Conservation (phyloP, 1,140 invertebrate species). For the Euschistus heros region DNA sequence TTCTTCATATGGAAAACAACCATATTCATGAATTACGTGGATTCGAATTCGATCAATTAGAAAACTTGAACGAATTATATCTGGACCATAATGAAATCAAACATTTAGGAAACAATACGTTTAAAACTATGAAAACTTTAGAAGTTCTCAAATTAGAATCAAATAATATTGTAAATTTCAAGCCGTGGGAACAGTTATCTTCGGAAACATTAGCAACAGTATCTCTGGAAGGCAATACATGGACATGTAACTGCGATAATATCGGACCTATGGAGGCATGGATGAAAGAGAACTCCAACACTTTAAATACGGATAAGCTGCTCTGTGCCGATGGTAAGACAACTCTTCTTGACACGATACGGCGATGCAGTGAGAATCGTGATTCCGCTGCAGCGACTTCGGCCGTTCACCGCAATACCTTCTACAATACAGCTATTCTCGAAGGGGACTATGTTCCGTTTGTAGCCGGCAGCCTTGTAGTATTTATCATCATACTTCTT, state of each 20-base stretch:
- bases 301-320: slow-evolving; percentile 44
- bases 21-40: slow-evolving; percentile 38
- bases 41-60: slow-evolving; percentile 42
- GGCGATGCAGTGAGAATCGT: slow-evolving; percentile 48
- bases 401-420: slow-evolving; percentile 46
- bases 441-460: slow-evolving; percentile 57
- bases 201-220: slow-evolving; percentile 46
- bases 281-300: slow-evolving; percentile 48
- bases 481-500: slow-evolving; percentile 57
- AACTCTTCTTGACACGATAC: slow-evolving; percentile 48
- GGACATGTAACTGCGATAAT: slow-evolving; percentile 60
- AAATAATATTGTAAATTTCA: slow-evolving; percentile 40
- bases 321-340: slow-evolving; percentile 40
- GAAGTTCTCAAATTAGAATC: slow-evolving; percentile 40
- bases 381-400: slow-evolving; percentile 50
- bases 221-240: slow-evolving; percentile 55
- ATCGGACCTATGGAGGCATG: slow-evolving; percentile 52
- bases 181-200: slow-evolving; percentile 46
- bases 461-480: slow-evolving; percentile 57
- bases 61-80: slow-evolving; percentile 40
- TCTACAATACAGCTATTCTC: slow-evolving; percentile 42
- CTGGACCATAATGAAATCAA: slow-evolving; percentile 40
- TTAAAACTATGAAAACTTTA: slow-evolving; percentile 38
- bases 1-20: slow-evolving; percentile 43
- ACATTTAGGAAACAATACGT: slow-evolving; percentile 39